phyloP scores from a whole-genome alignment of 2,113 vertebrate genomes.

The Phylloscopus trochiloides region DNA sequence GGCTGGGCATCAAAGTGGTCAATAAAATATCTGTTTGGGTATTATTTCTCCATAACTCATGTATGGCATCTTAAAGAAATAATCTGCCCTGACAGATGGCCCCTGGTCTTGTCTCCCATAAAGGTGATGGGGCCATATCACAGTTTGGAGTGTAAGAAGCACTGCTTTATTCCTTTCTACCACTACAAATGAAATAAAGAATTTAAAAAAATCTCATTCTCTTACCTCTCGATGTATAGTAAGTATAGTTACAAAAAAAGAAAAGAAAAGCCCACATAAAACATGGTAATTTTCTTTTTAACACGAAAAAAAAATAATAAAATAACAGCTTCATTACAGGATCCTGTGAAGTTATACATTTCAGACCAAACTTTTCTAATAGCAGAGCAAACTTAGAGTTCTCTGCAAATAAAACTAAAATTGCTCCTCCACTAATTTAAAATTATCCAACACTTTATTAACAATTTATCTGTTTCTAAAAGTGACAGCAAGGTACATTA shows the following conservation, averaged over 20 bases:
- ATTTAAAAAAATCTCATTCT: background rate
- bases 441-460: background rate
- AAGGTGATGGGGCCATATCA: background rate
- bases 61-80: background rate
- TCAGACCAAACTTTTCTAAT: background rate
- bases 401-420: background rate
- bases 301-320: background rate
- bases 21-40: background rate
- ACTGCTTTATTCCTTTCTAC: background rate
- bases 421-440: background rate
- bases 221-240: background rate
- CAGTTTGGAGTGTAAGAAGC: background rate
- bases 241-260: background rate
- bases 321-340: background rate
- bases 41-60: background rate
- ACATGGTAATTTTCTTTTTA: background rate
- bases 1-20: background rate
- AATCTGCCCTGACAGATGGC: background rate
- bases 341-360: background rate
- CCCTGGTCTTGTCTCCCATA: background rate
- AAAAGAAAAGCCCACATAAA: background rate
- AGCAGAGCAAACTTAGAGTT: background rate
- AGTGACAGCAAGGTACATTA: background rate
- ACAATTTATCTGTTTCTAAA: background rate
- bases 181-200: background rate